Conservation (phyloP, 1,140 invertebrate genomes). For the Dysdera silvatica region DNA sequence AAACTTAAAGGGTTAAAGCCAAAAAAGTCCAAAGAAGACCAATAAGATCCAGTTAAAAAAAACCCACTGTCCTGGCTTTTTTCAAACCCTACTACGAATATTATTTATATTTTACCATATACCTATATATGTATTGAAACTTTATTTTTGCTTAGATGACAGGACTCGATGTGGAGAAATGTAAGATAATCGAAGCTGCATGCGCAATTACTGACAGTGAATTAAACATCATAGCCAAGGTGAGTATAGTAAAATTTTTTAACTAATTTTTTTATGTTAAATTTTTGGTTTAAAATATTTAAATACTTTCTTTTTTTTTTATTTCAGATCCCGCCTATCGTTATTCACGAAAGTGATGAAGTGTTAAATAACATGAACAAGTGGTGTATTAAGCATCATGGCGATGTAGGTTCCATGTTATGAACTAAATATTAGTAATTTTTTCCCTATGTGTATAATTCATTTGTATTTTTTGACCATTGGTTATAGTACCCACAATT, state of each 20-base stretch:
- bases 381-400: constrained; percentile 73
- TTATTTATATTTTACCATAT: too few species aligned
- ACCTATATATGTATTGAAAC: too few species aligned
- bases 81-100: too few species aligned
- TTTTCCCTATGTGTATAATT: too few species aligned
- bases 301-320: neutral
- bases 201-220: constrained; percentile 76
- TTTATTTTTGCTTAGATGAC: constrained; percentile 59
- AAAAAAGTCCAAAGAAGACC: too few species aligned
- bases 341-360: constrained; percentile 68
- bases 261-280: neutral
- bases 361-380: constrained; percentile 67
- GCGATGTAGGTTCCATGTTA: too few species aligned
- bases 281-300: constrained; percentile 17
- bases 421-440: too few species aligned
- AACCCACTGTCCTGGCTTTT: too few species aligned
- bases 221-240: constrained; percentile 66
- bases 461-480: too few species aligned
- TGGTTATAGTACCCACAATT: too few species aligned
- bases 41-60: too few species aligned
- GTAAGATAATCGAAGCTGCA: constrained; percentile 79
- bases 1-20: too few species aligned
- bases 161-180: constrained; percentile 62
- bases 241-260: constrained; percentile 25
- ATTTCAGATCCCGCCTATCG: constrained; percentile 57